phyloP scores from a whole-genome alignment of 2,113 vertebrate species.

The Pseudonaja textilis region DNA sequence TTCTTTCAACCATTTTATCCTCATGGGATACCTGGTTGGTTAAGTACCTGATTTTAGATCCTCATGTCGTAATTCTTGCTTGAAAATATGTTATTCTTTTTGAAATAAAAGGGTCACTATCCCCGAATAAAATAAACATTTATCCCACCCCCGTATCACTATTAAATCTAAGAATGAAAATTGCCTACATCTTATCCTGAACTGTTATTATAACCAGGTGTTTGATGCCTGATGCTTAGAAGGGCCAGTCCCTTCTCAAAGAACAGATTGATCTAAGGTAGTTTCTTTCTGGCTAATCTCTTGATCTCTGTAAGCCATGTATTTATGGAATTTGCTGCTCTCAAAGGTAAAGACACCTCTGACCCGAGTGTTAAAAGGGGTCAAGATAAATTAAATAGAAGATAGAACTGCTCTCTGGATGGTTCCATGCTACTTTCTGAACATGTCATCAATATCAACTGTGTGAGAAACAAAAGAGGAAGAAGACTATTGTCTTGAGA shows the following conservation, averaged over 20 bases:
- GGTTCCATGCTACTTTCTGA: not conserved
- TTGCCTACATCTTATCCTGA: not conserved
- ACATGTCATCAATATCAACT: not conserved
- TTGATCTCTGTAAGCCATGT: not conserved
- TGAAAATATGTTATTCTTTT: not conserved
- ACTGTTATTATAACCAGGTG: not conserved
- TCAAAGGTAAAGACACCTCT: not conserved
- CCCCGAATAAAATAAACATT: not conserved
- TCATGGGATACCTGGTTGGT: not conserved
- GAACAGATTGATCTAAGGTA: not conserved
- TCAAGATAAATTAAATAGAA: not conserved
- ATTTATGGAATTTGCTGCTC: not conserved
- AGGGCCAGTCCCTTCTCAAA: slow-evolving; percentile 4
- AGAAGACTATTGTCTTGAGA: not conserved
- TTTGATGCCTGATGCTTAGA: not conserved
- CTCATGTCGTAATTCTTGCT: not conserved
- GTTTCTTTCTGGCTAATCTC: slow-evolving; percentile 11
- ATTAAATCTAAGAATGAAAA: not conserved
- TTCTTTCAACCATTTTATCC: not conserved
- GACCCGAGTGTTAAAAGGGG: not conserved
- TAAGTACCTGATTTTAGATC: not conserved
- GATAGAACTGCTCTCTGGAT: not conserved
- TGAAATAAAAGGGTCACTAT: not conserved
- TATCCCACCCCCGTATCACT: not conserved
- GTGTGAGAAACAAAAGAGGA: not conserved